phyloP scores from a whole-genome alignment of 2,888 invertebrate species.

The Linyphia triangularis region DNA sequence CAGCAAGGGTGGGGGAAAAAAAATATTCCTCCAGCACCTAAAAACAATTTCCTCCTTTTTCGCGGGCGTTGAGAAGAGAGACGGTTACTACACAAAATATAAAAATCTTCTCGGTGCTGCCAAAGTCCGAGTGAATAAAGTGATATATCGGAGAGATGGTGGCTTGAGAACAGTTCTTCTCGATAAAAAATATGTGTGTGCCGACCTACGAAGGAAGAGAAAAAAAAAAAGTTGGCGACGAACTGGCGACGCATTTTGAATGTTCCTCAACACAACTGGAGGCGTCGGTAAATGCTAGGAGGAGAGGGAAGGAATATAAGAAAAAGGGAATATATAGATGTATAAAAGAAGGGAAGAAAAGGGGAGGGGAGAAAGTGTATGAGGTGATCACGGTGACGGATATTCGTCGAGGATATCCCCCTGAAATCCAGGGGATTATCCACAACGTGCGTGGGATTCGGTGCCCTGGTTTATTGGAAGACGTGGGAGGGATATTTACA shows the following conservation, averaged over 20 bases:
- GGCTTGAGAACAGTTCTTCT: slow-evolving; percentile 65
- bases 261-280: slow-evolving; percentile 52
- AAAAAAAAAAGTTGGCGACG: slow-evolving; percentile 64
- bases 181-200: slow-evolving; percentile 70
- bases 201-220: slow-evolving; percentile 26
- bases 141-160: slow-evolving; percentile 66
- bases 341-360: not conserved
- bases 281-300: slow-evolving; percentile 67
- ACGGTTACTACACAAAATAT: slow-evolving; percentile 67
- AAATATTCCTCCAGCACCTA: slow-evolving; percentile 17
- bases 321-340: slow-evolving; percentile 10
- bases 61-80: slow-evolving; percentile 33
- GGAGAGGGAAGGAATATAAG: slow-evolving; percentile 21
- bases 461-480: slow-evolving; percentile 25
- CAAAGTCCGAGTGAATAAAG: slow-evolving; percentile 73
- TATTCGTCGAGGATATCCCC: slow-evolving; percentile 60
- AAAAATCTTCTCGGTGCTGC: slow-evolving; percentile 61
- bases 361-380: slow-evolving; percentile 56
- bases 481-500: slow-evolving; percentile 32
- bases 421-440: slow-evolving; percentile 62
- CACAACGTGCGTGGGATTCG: slow-evolving; percentile 59
- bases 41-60: slow-evolving; percentile 42
- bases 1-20: not conserved
- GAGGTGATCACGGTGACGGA: slow-evolving; percentile 68
- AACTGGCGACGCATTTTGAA: slow-evolving; percentile 70